Evolutionary conservation across 1,140 invertebrate species (phyloP).

Genomic region (Drosophila sulfurigaster): DNA sequence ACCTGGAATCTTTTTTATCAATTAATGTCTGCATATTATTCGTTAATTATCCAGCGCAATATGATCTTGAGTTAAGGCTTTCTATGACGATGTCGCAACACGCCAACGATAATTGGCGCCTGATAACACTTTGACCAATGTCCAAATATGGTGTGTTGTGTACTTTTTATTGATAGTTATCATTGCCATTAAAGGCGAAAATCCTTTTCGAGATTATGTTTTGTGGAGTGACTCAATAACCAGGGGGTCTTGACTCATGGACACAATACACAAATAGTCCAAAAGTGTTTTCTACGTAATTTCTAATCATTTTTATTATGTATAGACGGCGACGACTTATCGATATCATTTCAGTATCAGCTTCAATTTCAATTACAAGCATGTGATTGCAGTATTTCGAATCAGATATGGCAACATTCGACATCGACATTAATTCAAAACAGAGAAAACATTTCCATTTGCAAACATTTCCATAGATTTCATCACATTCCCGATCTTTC

Average conservation of each 20-base stretch:
- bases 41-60: too few species aligned
- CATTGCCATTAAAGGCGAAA: background rate
- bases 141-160: background rate
- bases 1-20: too few species aligned
- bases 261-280: background rate
- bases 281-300: constrained; percentile 2
- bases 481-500: background rate
- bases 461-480: background rate
- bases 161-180: background rate
- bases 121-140: background rate
- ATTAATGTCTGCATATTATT: too few species aligned
- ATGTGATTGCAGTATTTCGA: background rate
- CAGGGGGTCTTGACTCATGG: constrained; percentile 7
- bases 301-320: constrained; percentile 2
- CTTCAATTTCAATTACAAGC: constrained; percentile 6
- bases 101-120: too few species aligned
- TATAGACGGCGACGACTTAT: background rate
- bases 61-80: too few species aligned
- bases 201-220: background rate
- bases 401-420: background rate
- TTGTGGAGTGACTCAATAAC: background rate
- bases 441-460: background rate
- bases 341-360: background rate
- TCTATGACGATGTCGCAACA: too few species aligned
- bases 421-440: background rate